Evolutionary conservation across 2,888 invertebrate species (phyloP).

Genomic region (Ceratothoa steindachneri): DNA sequence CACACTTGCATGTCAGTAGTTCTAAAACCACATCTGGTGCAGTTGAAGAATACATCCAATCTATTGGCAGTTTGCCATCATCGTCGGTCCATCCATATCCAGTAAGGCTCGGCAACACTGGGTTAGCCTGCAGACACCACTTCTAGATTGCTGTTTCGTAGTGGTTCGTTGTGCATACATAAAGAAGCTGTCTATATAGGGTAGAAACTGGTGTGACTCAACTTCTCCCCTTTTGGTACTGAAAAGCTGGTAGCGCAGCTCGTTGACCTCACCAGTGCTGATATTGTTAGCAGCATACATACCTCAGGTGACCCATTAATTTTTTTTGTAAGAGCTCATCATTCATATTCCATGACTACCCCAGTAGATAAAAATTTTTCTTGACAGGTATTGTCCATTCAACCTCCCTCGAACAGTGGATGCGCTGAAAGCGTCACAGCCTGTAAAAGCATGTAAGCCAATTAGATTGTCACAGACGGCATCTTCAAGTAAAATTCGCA

Average conservation of each 20-base stretch:
- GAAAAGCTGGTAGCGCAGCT: background rate
- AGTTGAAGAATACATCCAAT: background rate
- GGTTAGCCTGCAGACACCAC: background rate
- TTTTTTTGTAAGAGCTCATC: background rate
- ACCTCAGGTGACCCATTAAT: background rate
- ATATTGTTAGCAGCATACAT: background rate
- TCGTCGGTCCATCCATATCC: constrained; percentile 3
- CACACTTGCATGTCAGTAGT: background rate
- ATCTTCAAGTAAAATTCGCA: too few species aligned
- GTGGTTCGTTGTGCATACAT: background rate
- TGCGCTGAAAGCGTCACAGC: background rate
- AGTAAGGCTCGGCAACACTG: background rate
- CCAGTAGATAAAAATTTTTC: background rate
- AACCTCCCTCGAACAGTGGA: background rate
- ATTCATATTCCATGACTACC: background rate
- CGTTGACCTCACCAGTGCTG: background rate
- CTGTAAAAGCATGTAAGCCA: background rate
- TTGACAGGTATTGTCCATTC: background rate
- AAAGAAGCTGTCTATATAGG: background rate
- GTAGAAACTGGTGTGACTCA: background rate
- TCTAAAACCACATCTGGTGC: constrained; percentile 14
- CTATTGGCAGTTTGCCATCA: background rate
- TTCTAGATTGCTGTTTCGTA: background rate
- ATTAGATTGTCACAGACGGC: background rate
- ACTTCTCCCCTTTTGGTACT: background rate